phyloP scores from a whole-genome alignment of 1,140 invertebrate species.

The Stenopsyche tienmushanensis region DNA sequence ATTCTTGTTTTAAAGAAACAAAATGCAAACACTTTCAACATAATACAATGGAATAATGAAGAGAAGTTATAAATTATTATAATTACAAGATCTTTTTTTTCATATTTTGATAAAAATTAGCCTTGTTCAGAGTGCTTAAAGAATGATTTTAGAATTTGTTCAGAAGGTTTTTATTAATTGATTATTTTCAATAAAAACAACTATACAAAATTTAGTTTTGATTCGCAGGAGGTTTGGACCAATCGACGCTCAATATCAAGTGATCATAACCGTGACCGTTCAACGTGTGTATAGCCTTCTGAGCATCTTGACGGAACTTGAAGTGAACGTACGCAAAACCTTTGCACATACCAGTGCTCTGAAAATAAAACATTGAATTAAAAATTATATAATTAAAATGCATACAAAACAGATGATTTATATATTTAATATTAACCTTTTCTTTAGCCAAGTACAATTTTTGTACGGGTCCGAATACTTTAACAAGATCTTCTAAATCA shows the following conservation, averaged over 20 bases:
- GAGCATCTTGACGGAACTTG: slow-evolving; percentile 84
- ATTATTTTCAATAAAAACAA: no score
- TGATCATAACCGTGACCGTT: slow-evolving; percentile 98
- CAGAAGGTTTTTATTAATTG: no score
- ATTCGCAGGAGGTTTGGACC: slow-evolving; percentile 83
- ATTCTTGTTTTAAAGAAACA: no score
- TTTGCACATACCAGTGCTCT: slow-evolving; percentile 78
- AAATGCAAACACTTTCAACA: no score
- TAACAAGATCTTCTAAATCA: slow-evolving; percentile 94
- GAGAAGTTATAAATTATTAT: no score
- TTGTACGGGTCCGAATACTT: slow-evolving; percentile 81
- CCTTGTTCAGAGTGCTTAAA: no score
- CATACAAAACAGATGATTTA: no score
- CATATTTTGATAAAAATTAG: no score
- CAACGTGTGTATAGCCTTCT: slow-evolving; percentile 84
- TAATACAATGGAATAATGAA: no score
- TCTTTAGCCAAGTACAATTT: slow-evolving; percentile 55
- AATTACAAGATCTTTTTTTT: no score
- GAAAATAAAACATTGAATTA: slow-evolving; percentile 44
- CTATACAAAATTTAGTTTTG: slow-evolving; percentile 44
- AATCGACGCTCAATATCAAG: slow-evolving; percentile 96
- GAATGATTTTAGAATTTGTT: no score
- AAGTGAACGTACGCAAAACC: slow-evolving; percentile 98
- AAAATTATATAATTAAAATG: no score
- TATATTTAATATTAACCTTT: slow-evolving; percentile 47